phyloP scores from a whole-genome alignment of 2,797 vertebrate species.

The Kryptopterus vitreolus region DNA sequence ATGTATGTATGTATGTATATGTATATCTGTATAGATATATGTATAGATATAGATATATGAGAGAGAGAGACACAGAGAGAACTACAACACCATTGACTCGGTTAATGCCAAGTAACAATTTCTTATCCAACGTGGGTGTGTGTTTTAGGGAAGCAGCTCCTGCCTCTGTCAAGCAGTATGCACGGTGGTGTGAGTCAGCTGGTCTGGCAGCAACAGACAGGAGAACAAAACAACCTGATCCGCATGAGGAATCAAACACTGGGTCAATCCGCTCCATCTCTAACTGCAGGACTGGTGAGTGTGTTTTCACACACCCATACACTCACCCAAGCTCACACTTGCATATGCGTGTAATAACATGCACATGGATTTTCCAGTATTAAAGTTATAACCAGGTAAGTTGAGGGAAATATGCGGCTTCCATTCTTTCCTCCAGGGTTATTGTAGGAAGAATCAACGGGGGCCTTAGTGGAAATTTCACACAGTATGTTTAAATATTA shows the following conservation, averaged over 20 bases:
- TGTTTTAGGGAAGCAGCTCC: constrained; percentile 87
- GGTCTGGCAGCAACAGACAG: constrained; percentile 77
- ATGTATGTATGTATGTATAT: too few relatives aligned
- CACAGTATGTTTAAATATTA: neutral
- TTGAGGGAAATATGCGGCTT: too few relatives aligned
- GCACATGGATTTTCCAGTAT: too few relatives aligned
- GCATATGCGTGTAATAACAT: neutral
- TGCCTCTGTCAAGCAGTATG: constrained; percentile 89
- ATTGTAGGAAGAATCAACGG: neutral
- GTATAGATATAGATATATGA: too few relatives aligned
- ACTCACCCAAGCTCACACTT: neutral
- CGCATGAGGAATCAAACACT: constrained; percentile 92
- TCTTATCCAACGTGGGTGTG: neutral
- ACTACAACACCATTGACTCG: too few relatives aligned
- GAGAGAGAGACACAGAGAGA: too few relatives aligned
- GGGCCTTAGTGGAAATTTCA: too few relatives aligned
- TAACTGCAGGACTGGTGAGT: constrained; percentile 92
- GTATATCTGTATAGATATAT: too few relatives aligned
- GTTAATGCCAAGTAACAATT: too few relatives aligned
- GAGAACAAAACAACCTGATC: constrained; percentile 88
- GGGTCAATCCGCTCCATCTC: constrained; percentile 93
- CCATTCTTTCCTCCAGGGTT: neutral
- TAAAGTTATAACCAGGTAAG: too few relatives aligned
- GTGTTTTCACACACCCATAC: neutral
- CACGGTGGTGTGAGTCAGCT: constrained; percentile 86